Percentiles rank a stretch among this genome's conserved stretches.
Evolutionary conservation across 53 echinoderm and acorn worm genomes (phyloP).

Genomic region (Crossaster papposus): DNA sequence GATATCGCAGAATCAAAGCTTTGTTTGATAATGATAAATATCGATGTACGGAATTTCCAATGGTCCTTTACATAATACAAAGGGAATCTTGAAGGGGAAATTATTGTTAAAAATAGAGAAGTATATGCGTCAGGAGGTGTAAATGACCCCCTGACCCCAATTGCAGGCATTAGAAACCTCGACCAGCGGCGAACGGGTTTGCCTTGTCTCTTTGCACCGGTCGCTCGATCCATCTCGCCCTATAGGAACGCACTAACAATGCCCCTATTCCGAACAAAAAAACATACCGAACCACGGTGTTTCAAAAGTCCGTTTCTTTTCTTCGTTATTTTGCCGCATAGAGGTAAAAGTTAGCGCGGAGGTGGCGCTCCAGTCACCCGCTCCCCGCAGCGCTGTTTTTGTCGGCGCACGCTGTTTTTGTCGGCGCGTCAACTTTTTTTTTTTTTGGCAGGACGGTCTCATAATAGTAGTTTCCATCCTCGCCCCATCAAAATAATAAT

Average conservation of each 20-base stretch:
- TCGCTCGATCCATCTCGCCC: slow-evolving; percentile 25
- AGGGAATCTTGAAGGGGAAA: neutral
- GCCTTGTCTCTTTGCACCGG: neutral
- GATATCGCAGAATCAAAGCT: neutral
- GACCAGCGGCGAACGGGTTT: slow-evolving; percentile 7
- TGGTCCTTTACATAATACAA: neutral
- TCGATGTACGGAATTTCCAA: neutral
- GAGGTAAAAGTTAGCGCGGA: slow-evolving; percentile 34
- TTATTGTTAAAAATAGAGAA: neutral
- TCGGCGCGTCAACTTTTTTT: slow-evolving; percentile 38
- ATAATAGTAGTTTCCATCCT: neutral
- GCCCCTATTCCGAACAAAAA: neutral
- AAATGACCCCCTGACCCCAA: slow-evolving; percentile 33
- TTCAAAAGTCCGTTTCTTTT: slow-evolving; percentile 23
- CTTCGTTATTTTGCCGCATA: slow-evolving; percentile 7
- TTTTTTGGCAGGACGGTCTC: neutral
- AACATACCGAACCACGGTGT: slow-evolving; percentile 1
- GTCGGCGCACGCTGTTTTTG: slow-evolving; percentile 53
- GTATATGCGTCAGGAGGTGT: neutral
- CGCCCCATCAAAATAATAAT: slow-evolving; percentile 2
- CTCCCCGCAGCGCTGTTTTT: slow-evolving; percentile 48
- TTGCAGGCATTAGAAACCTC: neutral
- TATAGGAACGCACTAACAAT: slow-evolving; percentile 30
- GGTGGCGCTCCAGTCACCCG: slow-evolving; percentile 37
- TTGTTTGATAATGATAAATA: slow-evolving; percentile 31